Conservation (phyloP, 2,888 invertebrate genomes). For the Cyrtodaria siliqua region DNA sequence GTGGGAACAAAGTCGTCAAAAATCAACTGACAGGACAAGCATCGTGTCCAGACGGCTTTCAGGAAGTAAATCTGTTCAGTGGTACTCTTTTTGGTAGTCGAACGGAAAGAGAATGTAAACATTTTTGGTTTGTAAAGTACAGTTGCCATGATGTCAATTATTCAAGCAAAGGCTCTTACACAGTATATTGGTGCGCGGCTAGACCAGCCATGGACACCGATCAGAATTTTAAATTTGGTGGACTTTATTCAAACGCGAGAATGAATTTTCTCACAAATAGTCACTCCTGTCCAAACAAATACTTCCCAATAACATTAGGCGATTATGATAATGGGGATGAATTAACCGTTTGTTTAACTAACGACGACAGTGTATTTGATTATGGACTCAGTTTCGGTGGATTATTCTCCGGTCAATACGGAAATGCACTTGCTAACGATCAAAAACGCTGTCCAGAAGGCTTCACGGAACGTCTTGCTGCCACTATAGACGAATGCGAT, state of each 20-base stretch:
- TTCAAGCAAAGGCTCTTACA: too few relatives aligned
- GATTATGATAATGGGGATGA: neutral
- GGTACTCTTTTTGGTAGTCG: too few relatives aligned
- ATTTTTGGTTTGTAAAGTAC: too few relatives aligned
- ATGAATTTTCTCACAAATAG: neutral
- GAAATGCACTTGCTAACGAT: neutral
- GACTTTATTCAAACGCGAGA: neutral
- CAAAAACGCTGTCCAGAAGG: neutral
- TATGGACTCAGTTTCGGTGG: neutral
- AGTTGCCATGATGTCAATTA: too few relatives aligned
- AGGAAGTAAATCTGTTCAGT: too few relatives aligned
- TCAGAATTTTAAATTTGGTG: neutral
- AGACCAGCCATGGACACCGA: neutral
- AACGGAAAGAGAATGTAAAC: too few relatives aligned
- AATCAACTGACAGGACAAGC: neutral
- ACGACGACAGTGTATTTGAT: neutral
- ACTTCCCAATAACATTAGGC: neutral
- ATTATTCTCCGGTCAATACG: neutral
- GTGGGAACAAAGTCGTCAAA: neutral
- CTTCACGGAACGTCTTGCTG: conserved; percentile 1
- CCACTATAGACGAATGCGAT: neutral
- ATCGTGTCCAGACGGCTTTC: neutral
- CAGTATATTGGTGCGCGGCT: neutral
- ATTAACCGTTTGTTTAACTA: neutral
- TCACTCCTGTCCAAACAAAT: neutral